Conservation (phyloP, 2,113 vertebrate genomes). For the Bubo scandiacus region DNA sequence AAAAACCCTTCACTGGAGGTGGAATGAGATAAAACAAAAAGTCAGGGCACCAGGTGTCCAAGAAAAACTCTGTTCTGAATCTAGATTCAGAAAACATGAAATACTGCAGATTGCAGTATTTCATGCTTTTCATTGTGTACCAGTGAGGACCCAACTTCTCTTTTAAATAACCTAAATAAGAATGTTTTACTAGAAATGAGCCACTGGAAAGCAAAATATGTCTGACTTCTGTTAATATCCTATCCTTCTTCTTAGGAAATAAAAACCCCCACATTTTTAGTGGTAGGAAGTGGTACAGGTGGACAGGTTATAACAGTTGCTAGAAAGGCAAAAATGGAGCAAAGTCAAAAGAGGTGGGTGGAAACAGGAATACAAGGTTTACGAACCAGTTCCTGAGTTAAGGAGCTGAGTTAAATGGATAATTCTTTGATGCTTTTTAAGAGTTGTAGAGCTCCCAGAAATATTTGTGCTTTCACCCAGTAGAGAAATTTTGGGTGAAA, state of each 20-base stretch:
- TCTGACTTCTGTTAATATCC: background rate
- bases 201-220: background rate
- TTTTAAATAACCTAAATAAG: background rate
- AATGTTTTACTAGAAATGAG: background rate
- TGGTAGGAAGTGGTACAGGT: background rate
- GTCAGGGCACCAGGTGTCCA: fast-evolving
- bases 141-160: background rate
- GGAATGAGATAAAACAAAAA: background rate
- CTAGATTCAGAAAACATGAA: background rate
- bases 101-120: background rate
- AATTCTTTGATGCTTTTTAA: background rate
- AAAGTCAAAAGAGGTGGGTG: background rate
- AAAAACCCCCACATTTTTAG: background rate
- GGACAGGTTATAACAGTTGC: background rate
- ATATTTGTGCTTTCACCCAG: background rate
- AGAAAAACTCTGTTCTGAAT: background rate
- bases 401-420: background rate
- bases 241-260: background rate
- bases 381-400: background rate
- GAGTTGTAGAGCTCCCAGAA: background rate
- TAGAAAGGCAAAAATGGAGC: background rate
- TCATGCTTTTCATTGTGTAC: background rate
- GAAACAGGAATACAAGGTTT: background rate
- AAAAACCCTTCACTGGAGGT: background rate
- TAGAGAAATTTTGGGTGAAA: background rate